Base-by-base conservation (phyloP, 2,888 invertebrate genomes). In the Eurytoma californica region DNA sequence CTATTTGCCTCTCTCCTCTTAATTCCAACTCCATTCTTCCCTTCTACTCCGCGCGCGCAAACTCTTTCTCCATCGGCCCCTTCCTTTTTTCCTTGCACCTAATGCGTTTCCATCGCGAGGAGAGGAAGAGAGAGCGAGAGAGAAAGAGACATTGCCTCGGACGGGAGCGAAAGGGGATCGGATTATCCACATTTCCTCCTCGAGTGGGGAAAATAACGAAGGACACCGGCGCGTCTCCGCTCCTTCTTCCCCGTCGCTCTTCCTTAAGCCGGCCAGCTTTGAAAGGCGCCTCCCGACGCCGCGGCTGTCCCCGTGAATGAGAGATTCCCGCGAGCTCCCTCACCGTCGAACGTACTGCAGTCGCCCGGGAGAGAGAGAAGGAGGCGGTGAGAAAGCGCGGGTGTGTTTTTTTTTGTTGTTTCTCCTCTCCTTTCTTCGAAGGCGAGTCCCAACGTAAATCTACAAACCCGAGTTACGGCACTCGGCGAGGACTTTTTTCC, bases 191-290 rank as follows among this genome's bases (percentile, higher is more conserved):
- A 79, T 82, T 82, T 83, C 82, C 80, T 82, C 39, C 30, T 24
- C 72, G 82, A 80, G 70, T 78, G 79, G 82, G 81, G 82, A 83
- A 84, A 85, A 84, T 86, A 86, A 86, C 85, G 85, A 86, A 86
- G 85, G 84, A 86, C 85, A 74, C 77, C 39, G 39, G 24, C n/a
- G 61, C 47, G 28, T n/a, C 60, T 72, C 72, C 49, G 28, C 47
- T 28, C 49, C 49, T 72, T 61, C 74, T 57, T 58, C 47, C 13
- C 65, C 30, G 47, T 84, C 39, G 39, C 49, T 83, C 66, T 76
- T 67, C 30, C 74, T 85, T 85, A 84, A 85, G 83, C 83, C 83
- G 83, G 83, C 83, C 63, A 81, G 83, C 82, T 83, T 81, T 83
- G 81, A 82, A 83, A 81, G 76, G 77, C 81, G 82, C 76, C 82